These are phyloP conservation scores for Microcebus lehilahytsara DNA, from an alignment of 2,113 vertebrate species.

Conservation along the genomic window DNA sequence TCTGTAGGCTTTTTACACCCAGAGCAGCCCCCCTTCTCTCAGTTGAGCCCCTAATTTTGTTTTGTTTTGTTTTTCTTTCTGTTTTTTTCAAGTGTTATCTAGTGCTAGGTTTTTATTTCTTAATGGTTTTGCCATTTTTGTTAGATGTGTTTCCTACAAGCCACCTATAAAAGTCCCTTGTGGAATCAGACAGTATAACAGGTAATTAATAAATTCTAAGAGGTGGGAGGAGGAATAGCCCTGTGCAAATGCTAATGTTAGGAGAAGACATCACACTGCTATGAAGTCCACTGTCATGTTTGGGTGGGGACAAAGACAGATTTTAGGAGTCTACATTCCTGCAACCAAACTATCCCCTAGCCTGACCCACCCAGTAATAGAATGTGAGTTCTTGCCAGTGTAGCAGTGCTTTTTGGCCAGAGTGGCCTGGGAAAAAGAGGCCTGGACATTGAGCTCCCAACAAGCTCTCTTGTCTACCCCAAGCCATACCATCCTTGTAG, in stretches of 20 bases:
- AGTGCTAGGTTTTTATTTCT: background rate
- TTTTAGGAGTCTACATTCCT: background rate
- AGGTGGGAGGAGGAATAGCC: background rate
- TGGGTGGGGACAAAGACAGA: background rate
- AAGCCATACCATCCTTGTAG: conserved; percentile 92
- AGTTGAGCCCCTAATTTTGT: background rate
- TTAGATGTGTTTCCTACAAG: background rate
- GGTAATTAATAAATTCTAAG: background rate
- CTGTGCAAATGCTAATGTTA: background rate
- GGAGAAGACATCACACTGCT: background rate
- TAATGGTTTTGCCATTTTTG: conserved; percentile 10
- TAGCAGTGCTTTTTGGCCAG: background rate
- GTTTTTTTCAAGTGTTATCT: background rate
- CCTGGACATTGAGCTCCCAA: background rate
- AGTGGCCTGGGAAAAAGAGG: background rate
- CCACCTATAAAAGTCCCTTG: background rate
- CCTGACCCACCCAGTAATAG: background rate
- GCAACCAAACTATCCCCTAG: background rate
- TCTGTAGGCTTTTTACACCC: background rate
- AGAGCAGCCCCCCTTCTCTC: background rate
- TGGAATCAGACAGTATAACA: background rate
- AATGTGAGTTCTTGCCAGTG: background rate
- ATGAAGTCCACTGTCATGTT: background rate
- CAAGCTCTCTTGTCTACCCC: background rate
- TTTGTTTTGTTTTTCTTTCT: background rate